phyloP scores from a whole-genome alignment of 2,797 vertebrate genomes.

The Enteromius anoplus region DNA sequence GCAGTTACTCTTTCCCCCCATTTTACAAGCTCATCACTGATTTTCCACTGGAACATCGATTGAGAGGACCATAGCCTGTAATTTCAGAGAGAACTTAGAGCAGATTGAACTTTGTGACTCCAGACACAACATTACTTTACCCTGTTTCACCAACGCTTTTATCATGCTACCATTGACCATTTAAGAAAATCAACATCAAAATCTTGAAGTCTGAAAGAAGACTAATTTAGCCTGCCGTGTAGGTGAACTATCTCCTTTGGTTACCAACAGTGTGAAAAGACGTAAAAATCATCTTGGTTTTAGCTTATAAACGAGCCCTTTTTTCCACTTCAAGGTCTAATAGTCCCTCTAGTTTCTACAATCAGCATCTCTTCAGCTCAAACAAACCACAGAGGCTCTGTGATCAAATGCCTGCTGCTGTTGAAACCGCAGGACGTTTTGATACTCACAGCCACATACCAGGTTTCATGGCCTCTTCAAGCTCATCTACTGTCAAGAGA shows the following conservation, averaged over 20 bases:
- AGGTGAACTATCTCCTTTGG: neutral
- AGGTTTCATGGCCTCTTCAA: constrained; percentile 36
- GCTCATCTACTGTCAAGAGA: constrained; percentile 28
- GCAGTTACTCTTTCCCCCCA: neutral
- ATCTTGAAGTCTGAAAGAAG: constrained; percentile 12
- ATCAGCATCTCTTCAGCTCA: constrained; percentile 37
- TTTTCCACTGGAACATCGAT: neutral
- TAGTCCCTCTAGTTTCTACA: constrained; percentile 33
- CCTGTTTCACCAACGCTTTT: constrained; percentile 7
- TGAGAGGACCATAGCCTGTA: constrained; percentile 8
- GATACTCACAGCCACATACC: constrained; percentile 6
- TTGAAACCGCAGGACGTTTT: neutral
- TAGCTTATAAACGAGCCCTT: constrained; percentile 13
- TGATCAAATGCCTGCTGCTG: constrained; percentile 13
- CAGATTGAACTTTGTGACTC: neutral
- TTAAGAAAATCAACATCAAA: neutral
- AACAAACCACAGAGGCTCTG: constrained; percentile 28
- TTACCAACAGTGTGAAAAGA: constrained; percentile 5
- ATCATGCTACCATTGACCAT: neutral
- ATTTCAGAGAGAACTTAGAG: neutral
- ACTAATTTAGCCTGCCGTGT: neutral
- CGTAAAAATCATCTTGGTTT: neutral
- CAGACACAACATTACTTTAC: constrained; percentile 2
- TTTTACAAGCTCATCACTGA: neutral
- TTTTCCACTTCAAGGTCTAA: constrained; percentile 16